A percentile compares a stretch with the other conserved stretches of the same genome.
These are phyloP conservation scores for Drymonia ruficornis DNA, from an alignment of 2,888 invertebrate genomes.

Conservation along the genomic window DNA sequence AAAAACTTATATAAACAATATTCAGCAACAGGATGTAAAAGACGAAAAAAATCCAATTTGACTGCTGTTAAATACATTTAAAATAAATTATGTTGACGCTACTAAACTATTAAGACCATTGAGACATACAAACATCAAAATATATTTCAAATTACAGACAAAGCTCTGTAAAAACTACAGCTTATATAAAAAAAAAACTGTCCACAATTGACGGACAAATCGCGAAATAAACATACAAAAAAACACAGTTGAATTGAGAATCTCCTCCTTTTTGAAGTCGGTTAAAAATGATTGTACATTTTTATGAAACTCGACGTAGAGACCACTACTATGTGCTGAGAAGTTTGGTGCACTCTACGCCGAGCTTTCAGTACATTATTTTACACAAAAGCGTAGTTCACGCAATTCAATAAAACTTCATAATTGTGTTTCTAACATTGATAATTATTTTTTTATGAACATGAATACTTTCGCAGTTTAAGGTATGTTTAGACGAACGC, in stretches of 20 bases:
- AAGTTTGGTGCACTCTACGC: constrained; percentile 11
- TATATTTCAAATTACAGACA: too few relatives aligned
- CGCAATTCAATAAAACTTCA: constrained; percentile 21
- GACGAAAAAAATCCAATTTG: too few relatives aligned
- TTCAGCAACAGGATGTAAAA: too few relatives aligned
- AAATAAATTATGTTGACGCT: background rate
- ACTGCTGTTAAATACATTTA: background rate
- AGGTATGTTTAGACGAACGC: too few relatives aligned
- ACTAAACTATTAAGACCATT: background rate
- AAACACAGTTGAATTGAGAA: too few relatives aligned
- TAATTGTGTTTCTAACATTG: constrained; percentile 14
- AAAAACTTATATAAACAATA: too few relatives aligned
- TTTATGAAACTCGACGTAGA: constrained; percentile 9
- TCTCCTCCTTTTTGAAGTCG: too few relatives aligned
- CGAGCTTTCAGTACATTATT: constrained; percentile 8
- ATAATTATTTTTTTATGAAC: background rate
- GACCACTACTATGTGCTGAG: background rate
- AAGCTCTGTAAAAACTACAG: background rate
- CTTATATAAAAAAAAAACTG: constrained; percentile 12
- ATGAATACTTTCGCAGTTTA: background rate
- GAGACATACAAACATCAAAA: too few relatives aligned
- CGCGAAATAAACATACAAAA: too few relatives aligned
- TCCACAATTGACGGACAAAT: too few relatives aligned
- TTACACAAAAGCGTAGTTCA: constrained; percentile 12
- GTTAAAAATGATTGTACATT: constrained; percentile 15